A percentile compares a stretch with the other conserved stretches of the same genome.
These are phyloP conservation scores for Astur gentilis DNA, from an alignment of 2,113 vertebrate species.

Conservation along the genomic window DNA sequence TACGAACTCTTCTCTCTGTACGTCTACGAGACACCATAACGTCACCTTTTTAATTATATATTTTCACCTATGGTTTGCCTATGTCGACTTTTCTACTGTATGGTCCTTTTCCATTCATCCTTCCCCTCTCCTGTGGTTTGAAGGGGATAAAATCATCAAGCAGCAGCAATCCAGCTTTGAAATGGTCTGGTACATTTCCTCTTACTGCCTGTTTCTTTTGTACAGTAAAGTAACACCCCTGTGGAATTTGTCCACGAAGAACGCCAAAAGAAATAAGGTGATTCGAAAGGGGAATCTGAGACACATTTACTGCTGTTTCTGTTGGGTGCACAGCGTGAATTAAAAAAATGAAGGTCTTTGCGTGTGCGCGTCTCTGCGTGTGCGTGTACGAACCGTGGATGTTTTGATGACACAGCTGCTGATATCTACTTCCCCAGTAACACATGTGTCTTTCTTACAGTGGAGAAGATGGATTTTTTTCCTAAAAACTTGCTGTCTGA, in stretches of 20 bases:
- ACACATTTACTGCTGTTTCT: not conserved
- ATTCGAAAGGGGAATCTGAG: not conserved
- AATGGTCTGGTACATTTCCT: slow-evolving; percentile 60
- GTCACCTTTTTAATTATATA: slow-evolving; percentile 58
- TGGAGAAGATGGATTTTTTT: not conserved
- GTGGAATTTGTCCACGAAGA: slow-evolving; percentile 3
- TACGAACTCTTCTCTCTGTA: slow-evolving; percentile 67
- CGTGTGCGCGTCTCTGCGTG: not conserved
- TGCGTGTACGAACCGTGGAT: not conserved
- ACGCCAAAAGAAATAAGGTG: slow-evolving; percentile 3
- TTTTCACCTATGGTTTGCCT: slow-evolving; percentile 61
- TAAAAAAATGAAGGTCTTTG: not conserved
- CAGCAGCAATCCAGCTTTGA: slow-evolving; percentile 70
- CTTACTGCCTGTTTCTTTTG: slow-evolving; percentile 13
- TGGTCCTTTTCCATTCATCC: slow-evolving; percentile 57
- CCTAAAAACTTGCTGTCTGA: not conserved
- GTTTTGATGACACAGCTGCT: not conserved
- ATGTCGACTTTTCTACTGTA: slow-evolving; percentile 64
- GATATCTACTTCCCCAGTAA: not conserved
- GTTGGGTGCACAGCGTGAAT: not conserved
- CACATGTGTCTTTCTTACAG: not conserved
- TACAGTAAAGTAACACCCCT: not conserved
- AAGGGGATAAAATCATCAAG: slow-evolving; percentile 54
- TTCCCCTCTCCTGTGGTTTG: slow-evolving; percentile 45
- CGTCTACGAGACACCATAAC: slow-evolving; percentile 70